A percentile compares a stretch with the other conserved stretches of the same genome.
These are phyloP conservation scores for Leptinotarsa peninsularis DNA, from an alignment of 2,888 invertebrate genomes.

Conservation along the genomic window DNA sequence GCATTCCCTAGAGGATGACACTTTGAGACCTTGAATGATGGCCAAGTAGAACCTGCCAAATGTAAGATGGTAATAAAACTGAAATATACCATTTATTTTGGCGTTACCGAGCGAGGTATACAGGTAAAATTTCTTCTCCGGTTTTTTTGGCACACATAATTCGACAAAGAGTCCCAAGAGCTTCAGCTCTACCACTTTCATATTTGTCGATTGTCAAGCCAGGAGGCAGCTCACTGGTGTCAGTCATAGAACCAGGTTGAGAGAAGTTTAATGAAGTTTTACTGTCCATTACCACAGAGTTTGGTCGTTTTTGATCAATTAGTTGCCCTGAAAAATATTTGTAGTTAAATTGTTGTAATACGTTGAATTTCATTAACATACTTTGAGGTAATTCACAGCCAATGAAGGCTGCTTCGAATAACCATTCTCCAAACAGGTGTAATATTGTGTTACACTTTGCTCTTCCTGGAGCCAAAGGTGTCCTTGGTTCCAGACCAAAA, in stretches of 20 bases:
- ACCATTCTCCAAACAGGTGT: slow-evolving; percentile 95
- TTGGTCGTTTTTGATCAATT: slow-evolving; percentile 72
- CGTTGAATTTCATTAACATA: slow-evolving; percentile 54
- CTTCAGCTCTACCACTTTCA: slow-evolving; percentile 91
- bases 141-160: slow-evolving; percentile 97
- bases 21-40: slow-evolving; percentile 79
- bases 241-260: slow-evolving; percentile 75
- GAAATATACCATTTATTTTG: background rate
- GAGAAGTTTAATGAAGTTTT: slow-evolving; percentile 71
- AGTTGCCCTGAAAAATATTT: slow-evolving; percentile 61
- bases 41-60: slow-evolving; percentile 85
- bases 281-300: slow-evolving; percentile 75
- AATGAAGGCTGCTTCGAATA: slow-evolving; percentile 94
- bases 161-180: slow-evolving; percentile 93
- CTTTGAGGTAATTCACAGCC: slow-evolving; percentile 76
- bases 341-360: no score
- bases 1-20: slow-evolving; percentile 68
- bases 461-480: slow-evolving; percentile 78
- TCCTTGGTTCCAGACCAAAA: slow-evolving; percentile 66
- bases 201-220: slow-evolving; percentile 82
- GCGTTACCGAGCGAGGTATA: slow-evolving; percentile 80
- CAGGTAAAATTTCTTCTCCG: slow-evolving; percentile 91
- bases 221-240: slow-evolving; percentile 76
- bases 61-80: background rate
- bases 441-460: slow-evolving; percentile 96